Base-by-base conservation (phyloP, 2,113 vertebrate species). In the Alethe diademata region DNA sequence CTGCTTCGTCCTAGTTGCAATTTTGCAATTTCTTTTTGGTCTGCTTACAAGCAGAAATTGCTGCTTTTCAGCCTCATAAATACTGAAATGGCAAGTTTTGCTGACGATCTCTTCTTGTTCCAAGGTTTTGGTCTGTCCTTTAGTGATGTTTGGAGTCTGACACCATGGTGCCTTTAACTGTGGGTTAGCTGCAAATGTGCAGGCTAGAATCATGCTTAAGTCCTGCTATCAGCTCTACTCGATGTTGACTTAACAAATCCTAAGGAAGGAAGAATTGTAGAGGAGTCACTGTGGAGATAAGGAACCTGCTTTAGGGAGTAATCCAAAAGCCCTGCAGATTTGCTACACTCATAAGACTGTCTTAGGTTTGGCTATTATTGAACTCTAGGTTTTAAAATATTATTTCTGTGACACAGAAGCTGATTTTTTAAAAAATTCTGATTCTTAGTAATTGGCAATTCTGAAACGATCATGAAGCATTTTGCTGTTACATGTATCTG, bases 401-500 rank as follows among this genome's bases (percentile, higher is more conserved):
- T 48, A 24, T 26, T 20, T 62, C 45, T 45, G 9, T 56, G n/a
- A 76, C 13, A 48, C 2, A 53, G 78, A 89, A 70, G 4, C 5
- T 67, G 18, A 7, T 19, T 67, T 47, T 22, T 47, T 10, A 19
- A 20, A 40, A 2, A 54, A 48, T 28, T 36, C 7, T 23, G 4
- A n/a, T n/a, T 51, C 19, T 40, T 36, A 53, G n/a, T 57, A 90
- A 76, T 28, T 53, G 13, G 20, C 29, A 86, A 80, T 86, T 73
- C 33, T 73, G 26, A 24, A 73, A 42, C 15, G 8, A 29, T 45
- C 1, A 11, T 33, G 22, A 65, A 90, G 3, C 3, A 26, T 83
- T 90, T 86, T 65, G 12, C 13, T 12, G 2, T 57, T 47, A 14
- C 19, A 2, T 1, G 0, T n/a, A 45, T 11, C n/a, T 51, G 9